Evolutionary conservation across 2,888 invertebrate species (phyloP).

Genomic region (Microdon myrmicae): DNA sequence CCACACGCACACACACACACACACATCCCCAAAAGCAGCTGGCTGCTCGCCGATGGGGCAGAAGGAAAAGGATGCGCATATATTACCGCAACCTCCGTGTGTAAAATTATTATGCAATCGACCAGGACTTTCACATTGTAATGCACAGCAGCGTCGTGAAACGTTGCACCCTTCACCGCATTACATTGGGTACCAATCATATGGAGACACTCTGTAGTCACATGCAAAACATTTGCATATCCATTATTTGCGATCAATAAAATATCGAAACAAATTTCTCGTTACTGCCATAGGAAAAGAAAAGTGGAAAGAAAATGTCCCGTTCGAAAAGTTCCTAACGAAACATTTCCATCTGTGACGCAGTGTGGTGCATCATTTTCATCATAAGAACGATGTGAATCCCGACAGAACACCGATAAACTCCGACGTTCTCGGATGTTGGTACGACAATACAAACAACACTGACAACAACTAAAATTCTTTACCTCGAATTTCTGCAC

Average conservation of each 20-base stretch:
- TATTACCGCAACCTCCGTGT: slow-evolving; percentile 19
- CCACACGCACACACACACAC: slow-evolving; percentile 1
- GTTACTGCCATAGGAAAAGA: not conserved
- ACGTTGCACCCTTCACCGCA: not conserved
- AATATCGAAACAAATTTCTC: slow-evolving; percentile 24
- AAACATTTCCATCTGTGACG: slow-evolving; percentile 10
- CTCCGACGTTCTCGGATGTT: slow-evolving; percentile 15
- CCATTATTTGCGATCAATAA: slow-evolving; percentile 35
- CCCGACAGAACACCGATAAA: slow-evolving; percentile 13
- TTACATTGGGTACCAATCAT: not conserved
- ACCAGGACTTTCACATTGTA: slow-evolving; percentile 15
- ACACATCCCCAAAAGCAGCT: not conserved
- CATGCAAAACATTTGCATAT: slow-evolving; percentile 30
- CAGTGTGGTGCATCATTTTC: not conserved
- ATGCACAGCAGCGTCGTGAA: slow-evolving; percentile 1
- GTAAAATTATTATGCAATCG: slow-evolving; percentile 33
- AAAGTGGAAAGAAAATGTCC: not conserved
- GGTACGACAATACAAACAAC: slow-evolving; percentile 2
- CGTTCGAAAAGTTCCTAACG: slow-evolving; percentile 8
- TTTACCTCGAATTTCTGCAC: slow-evolving; percentile 10
- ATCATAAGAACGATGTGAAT: slow-evolving; percentile 8
- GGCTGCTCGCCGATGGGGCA: slow-evolving; percentile 9
- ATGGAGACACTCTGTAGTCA: slow-evolving; percentile 3
- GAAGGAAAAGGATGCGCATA: slow-evolving; percentile 16
- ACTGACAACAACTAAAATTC: slow-evolving; percentile 23